phyloP scores from a whole-genome alignment of 2,888 invertebrate genomes.

The Trachelus tabidus region DNA sequence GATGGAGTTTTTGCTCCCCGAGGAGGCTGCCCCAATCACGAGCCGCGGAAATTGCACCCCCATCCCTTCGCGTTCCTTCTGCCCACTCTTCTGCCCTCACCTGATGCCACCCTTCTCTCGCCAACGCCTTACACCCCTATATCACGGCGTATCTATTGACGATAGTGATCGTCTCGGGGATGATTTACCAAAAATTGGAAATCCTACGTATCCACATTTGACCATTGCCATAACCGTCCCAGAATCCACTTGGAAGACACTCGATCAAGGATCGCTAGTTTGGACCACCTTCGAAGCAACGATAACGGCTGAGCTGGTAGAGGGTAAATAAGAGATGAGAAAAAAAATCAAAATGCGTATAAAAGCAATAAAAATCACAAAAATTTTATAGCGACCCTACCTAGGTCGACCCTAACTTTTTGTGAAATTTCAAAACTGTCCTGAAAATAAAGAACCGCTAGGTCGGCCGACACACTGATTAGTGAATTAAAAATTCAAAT shows the following conservation, averaged over 20 bases:
- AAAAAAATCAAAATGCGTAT: slow-evolving; percentile 20
- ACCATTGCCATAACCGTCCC: neutral
- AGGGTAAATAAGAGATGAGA: neutral
- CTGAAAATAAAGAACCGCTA: neutral
- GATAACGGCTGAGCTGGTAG: neutral
- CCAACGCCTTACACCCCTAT: slow-evolving; percentile 43
- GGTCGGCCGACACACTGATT: neutral
- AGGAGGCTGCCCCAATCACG: slow-evolving; percentile 76
- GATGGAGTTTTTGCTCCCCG: slow-evolving; percentile 77
- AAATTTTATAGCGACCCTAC: neutral
- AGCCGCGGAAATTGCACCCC: slow-evolving; percentile 75
- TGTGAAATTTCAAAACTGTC: neutral
- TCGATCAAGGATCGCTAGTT: neutral
- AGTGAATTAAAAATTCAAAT: neutral
- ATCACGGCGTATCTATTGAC: slow-evolving; percentile 45
- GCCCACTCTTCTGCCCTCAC: slow-evolving; percentile 32
- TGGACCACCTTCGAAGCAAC: neutral
- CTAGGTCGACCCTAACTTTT: neutral
- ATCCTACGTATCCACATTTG: slow-evolving; percentile 24
- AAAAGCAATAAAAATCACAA: neutral
- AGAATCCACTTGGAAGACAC: neutral
- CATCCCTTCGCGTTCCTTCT: slow-evolving; percentile 47
- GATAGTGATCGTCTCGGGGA: slow-evolving; percentile 13
- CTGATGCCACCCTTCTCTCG: slow-evolving; percentile 30
- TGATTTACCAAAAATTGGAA: slow-evolving; percentile 48